Conservation (phyloP, 2,888 invertebrate genomes). For the Nemapogon koenigi region DNA sequence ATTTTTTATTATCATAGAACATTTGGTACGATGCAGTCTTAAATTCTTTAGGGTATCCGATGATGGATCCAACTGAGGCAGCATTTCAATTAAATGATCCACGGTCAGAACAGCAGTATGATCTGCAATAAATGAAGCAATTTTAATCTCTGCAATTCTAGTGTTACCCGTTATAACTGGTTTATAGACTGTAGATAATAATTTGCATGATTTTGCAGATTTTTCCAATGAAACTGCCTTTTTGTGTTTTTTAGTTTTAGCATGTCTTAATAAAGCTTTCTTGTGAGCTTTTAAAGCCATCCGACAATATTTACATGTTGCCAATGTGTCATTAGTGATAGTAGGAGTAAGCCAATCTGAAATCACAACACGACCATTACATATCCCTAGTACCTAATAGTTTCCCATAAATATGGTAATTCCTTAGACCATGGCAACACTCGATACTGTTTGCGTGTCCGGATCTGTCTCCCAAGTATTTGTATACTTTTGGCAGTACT, state of each 20-base stretch:
- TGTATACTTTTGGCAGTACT: neutral
- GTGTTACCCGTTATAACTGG: slow-evolving; percentile 10
- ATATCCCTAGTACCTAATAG: too few relatives aligned
- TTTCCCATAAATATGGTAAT: too few relatives aligned
- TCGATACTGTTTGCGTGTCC: neutral
- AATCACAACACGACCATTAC: too few relatives aligned
- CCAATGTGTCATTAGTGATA: neutral
- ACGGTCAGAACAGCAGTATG: slow-evolving; percentile 18
- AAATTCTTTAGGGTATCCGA: slow-evolving; percentile 19
- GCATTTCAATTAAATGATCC: slow-evolving; percentile 17
- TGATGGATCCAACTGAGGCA: slow-evolving; percentile 17
- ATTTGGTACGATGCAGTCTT: slow-evolving; percentile 20
- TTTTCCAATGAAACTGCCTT: neutral
- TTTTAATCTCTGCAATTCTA: slow-evolving; percentile 19
- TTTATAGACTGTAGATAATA: slow-evolving; percentile 10
- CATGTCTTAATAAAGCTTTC: neutral
- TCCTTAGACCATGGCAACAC: too few relatives aligned
- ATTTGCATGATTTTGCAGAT: neutral
- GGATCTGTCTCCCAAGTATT: neutral
- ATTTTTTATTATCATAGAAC: slow-evolving; percentile 24
- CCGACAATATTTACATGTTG: neutral
- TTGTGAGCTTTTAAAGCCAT: neutral
- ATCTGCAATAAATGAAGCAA: slow-evolving; percentile 21
- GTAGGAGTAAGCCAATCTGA: neutral
- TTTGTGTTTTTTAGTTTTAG: neutral